These are phyloP conservation scores for Drosophila busckii DNA, from an alignment of 1,140 invertebrate genomes.

Conservation along the genomic window DNA sequence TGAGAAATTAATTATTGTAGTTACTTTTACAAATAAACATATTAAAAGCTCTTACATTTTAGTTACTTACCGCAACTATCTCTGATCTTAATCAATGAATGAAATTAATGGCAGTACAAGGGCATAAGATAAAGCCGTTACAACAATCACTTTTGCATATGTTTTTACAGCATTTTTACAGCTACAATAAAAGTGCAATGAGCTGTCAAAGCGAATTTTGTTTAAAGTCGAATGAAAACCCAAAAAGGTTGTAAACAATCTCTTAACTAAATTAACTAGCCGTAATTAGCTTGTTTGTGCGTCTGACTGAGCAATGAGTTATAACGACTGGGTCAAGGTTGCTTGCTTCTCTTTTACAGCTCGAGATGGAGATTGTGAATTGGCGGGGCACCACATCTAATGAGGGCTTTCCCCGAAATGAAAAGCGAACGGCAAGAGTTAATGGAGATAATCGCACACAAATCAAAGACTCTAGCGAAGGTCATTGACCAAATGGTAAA, in stretches of 20 bases:
- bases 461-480: constrained; percentile 14
- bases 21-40: too few relatives aligned
- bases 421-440: not conserved
- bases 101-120: too few relatives aligned
- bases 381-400: too few relatives aligned
- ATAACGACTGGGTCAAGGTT: constrained; percentile 41
- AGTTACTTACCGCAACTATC: too few relatives aligned
- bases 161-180: too few relatives aligned
- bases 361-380: too few relatives aligned
- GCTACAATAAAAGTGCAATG: not conserved
- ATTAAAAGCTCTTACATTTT: too few relatives aligned
- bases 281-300: constrained; percentile 13
- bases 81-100: too few relatives aligned
- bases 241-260: constrained; percentile 32
- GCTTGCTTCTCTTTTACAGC: constrained; percentile 12
- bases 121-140: too few relatives aligned
- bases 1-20: too few relatives aligned
- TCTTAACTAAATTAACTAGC: constrained; percentile 12
- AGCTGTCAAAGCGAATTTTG: not conserved
- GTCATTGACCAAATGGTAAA: constrained; percentile 22
- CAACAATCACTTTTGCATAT: too few relatives aligned
- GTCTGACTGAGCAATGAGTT: constrained; percentile 10
- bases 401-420: not conserved
- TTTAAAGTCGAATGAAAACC: not conserved
- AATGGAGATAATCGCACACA: not conserved